phyloP scores from a whole-genome alignment of 1,140 invertebrate species.

The Philopotamus ludificatus region DNA sequence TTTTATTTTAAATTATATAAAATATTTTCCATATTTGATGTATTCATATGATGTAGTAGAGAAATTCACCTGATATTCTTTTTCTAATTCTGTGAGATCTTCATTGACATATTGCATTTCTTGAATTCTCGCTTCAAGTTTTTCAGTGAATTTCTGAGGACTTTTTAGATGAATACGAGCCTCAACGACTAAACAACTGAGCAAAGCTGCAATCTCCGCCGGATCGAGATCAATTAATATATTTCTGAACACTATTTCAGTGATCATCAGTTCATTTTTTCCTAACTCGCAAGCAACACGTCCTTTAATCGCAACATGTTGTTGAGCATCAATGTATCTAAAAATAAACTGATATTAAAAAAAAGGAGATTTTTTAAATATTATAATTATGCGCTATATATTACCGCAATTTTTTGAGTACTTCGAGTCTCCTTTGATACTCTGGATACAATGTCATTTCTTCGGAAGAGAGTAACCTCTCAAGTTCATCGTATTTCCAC shows the following conservation, averaged over 20 bases:
- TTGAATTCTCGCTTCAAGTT: constrained; percentile 53
- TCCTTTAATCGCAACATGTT: constrained; percentile 78
- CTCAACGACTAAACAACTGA: constrained; percentile 92
- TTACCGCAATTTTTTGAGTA: constrained; percentile 77
- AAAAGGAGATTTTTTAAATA: constrained; percentile 7
- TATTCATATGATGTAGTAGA: not conserved
- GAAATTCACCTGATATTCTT: constrained; percentile 50
- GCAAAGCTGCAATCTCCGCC: constrained; percentile 87
- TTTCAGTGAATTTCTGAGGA: constrained; percentile 46
- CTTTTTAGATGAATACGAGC: constrained; percentile 61
- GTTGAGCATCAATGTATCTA: constrained; percentile 43
- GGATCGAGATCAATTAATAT: constrained; percentile 81
- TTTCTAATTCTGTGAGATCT: constrained; percentile 50
- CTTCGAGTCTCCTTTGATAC: constrained; percentile 78
- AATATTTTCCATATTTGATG: not conserved
- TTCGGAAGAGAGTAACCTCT: constrained; percentile 78
- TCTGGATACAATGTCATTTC: constrained; percentile 85
- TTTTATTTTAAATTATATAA: not conserved
- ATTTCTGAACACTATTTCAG: constrained; percentile 94
- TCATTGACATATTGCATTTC: constrained; percentile 49
- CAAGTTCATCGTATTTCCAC: constrained; percentile 68
- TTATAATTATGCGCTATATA: not conserved
- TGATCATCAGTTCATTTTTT: constrained; percentile 90
- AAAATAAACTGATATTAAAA: constrained; percentile 13
- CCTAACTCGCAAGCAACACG: constrained; percentile 95